Conservation (phyloP, 2,113 vertebrate genomes). For the Pao palembangensis region DNA sequence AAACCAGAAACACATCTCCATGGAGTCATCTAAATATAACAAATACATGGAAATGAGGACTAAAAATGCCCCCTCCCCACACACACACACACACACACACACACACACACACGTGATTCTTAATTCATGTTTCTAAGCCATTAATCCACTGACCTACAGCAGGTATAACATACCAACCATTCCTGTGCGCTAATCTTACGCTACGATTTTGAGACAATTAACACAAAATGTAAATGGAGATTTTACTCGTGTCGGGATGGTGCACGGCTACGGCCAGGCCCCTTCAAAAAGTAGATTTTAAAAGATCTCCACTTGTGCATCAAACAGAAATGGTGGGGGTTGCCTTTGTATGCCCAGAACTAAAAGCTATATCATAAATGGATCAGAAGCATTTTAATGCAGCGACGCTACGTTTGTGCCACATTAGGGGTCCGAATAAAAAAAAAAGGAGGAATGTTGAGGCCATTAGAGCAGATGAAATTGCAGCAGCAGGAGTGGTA, state of each 20-base stretch:
- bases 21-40: not conserved
- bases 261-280: too few relatives aligned
- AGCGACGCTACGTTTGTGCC: too few relatives aligned
- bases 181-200: conserved; percentile 42
- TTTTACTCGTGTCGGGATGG: too few relatives aligned
- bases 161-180: conserved; percentile 50
- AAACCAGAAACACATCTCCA: conserved; percentile 14
- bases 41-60: not conserved
- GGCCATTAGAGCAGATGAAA: not conserved
- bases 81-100: not conserved
- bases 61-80: not conserved
- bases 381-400: too few relatives aligned
- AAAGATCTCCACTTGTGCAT: too few relatives aligned
- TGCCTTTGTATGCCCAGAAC: too few relatives aligned
- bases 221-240: not conserved
- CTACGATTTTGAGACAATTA: conserved; percentile 16
- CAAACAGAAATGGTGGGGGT: too few relatives aligned
- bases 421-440: too few relatives aligned
- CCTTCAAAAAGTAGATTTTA: too few relatives aligned
- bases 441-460: not conserved
- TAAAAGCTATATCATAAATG: too few relatives aligned
- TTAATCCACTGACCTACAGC: conserved; percentile 30
- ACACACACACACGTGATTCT: conserved; percentile 4
- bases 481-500: not conserved
- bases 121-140: conserved; percentile 44